These are phyloP conservation scores for Scaptomyza parva DNA, from an alignment of 2,888 invertebrate species.

Conservation along the genomic window DNA sequence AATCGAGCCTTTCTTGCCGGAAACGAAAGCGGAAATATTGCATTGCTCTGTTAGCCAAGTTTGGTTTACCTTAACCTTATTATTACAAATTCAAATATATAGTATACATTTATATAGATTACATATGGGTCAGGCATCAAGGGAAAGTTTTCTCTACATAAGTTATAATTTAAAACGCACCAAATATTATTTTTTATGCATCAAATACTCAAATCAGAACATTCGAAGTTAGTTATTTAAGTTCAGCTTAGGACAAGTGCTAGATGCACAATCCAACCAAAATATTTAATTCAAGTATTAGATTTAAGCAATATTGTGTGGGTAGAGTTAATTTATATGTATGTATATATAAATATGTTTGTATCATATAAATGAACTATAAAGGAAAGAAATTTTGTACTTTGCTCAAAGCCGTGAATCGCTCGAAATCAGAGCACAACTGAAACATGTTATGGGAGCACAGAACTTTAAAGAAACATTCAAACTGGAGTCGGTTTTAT, in stretches of 20 bases:
- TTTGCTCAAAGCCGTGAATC: neutral
- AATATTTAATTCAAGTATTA: conserved; percentile 21
- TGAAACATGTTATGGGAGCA: conserved; percentile 52
- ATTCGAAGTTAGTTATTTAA: conserved; percentile 28
- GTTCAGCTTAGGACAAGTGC: conserved; percentile 15
- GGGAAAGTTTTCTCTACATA: conserved; percentile 1
- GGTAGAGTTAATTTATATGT: conserved; percentile 28
- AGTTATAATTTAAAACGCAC: conserved; percentile 43
- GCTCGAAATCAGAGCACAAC: conserved; percentile 25
- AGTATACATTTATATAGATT: neutral
- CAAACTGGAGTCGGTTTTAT: conserved; percentile 19
- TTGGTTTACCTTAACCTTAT: too few species aligned
- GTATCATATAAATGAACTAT: conserved; percentile 40
- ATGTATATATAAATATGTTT: conserved; percentile 17
- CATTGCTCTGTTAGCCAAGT: conserved; percentile 91
- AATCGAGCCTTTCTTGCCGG: conserved; percentile 96
- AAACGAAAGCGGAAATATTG: conserved; percentile 95
- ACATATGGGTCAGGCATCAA: conserved; percentile 3
- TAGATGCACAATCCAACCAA: conserved; percentile 23
- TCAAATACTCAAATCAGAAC: conserved; percentile 39
- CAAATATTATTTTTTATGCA: conserved; percentile 68
- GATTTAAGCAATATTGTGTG: conserved; percentile 31
- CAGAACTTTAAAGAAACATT: conserved; percentile 40
- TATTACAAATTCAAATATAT: conserved; percentile 1
- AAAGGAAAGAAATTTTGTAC: neutral